Percentiles rank a stretch among this genome's conserved stretches.
These are phyloP conservation scores for Bostrychus sinensis DNA, from an alignment of 2,113 vertebrate genomes.

Conservation along the genomic window DNA sequence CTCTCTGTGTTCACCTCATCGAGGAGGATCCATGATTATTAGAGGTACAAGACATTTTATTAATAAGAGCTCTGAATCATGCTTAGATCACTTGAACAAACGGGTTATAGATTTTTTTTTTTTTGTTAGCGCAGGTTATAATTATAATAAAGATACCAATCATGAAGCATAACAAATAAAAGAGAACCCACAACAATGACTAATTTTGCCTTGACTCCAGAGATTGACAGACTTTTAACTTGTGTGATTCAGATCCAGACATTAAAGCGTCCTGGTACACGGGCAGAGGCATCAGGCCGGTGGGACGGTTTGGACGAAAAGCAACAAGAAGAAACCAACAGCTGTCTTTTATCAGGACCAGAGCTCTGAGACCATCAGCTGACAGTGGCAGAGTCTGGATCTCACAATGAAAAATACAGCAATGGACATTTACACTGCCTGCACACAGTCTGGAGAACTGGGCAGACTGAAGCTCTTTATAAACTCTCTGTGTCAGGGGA, in stretches of 20 bases:
- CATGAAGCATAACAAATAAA: too few relatives aligned
- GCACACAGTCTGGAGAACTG: not conserved
- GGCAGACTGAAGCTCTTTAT: too few relatives aligned
- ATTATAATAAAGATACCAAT: too few relatives aligned
- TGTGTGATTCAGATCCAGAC: conserved; percentile 72
- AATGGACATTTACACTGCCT: not conserved
- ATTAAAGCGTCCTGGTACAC: conserved; percentile 86
- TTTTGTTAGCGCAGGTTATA: too few relatives aligned
- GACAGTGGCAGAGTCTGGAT: conserved; percentile 19
- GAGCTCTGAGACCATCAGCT: conserved; percentile 35
- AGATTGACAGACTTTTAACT: not conserved
- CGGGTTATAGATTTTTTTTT: too few relatives aligned
- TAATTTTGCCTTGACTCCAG: too few relatives aligned
- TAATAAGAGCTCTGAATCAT: not conserved
- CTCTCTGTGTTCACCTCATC: conserved; percentile 30
- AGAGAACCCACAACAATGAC: too few relatives aligned
- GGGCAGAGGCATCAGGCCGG: conserved; percentile 81
- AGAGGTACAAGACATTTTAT: conserved; percentile 67
- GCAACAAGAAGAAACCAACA: not conserved
- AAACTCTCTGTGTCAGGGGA: too few relatives aligned
- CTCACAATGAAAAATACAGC: not conserved
- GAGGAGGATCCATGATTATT: conserved; percentile 65
- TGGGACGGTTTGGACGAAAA: conserved; percentile 83
- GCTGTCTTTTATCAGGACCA: not conserved
- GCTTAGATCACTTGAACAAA: too few relatives aligned